A percentile compares a stretch with the other conserved stretches of the same genome.
phyloP scores from a whole-genome alignment of 53 echinoderm and acorn worm species.

The Temnopleurus reevesii region DNA sequence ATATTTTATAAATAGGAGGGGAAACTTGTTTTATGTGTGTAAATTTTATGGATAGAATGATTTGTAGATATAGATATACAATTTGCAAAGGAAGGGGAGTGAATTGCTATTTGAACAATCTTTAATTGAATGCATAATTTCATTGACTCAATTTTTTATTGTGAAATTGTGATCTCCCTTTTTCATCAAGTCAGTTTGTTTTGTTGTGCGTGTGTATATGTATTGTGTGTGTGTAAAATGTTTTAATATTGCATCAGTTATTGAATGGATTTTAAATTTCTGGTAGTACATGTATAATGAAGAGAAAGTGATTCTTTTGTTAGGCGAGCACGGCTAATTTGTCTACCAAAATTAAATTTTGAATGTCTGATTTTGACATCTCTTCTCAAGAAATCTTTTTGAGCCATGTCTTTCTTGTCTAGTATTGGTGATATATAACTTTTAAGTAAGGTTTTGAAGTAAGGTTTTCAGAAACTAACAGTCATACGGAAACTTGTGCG shows the following conservation, averaged over 20 bases:
- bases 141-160: neutral
- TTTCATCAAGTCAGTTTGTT: constrained; percentile 14
- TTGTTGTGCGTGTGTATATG: constrained; percentile 31
- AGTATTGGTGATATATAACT: neutral
- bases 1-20: neutral
- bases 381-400: constrained; percentile 23
- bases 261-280: constrained; percentile 49
- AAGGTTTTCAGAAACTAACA: too few relatives aligned
- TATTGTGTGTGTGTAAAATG: constrained; percentile 53
- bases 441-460: too few relatives aligned
- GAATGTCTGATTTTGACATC: constrained; percentile 49
- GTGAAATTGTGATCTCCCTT: constrained; percentile 24
- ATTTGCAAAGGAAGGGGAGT: constrained; percentile 9
- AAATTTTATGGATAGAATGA: constrained; percentile 21
- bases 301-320: constrained; percentile 25
- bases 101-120: neutral
- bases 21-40: constrained; percentile 32
- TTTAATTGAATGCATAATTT: neutral
- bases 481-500: too few relatives aligned
- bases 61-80: constrained; percentile 40
- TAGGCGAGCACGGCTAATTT: constrained; percentile 17
- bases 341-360: constrained; percentile 43
- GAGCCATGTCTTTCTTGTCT: neutral
- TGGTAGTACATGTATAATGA: neutral
- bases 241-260: constrained; percentile 55